phyloP scores from a whole-genome alignment of 2,797 vertebrate species.

The Acrocephalus scirpaceus region DNA sequence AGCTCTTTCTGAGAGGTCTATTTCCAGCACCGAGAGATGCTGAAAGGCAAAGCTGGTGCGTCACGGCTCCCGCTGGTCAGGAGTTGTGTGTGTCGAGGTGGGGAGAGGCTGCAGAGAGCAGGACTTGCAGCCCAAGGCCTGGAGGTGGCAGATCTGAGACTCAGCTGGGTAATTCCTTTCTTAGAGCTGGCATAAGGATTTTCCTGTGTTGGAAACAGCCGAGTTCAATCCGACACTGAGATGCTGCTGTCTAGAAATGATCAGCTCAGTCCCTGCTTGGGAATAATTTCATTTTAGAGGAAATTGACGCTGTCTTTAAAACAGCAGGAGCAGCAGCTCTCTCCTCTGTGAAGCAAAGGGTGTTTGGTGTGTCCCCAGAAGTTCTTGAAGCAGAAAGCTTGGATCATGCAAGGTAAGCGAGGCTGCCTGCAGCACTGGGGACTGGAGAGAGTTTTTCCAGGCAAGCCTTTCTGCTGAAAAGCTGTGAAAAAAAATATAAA shows the following conservation, averaged over 20 bases:
- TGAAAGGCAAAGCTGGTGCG: neutral
- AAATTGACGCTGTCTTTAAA: neutral
- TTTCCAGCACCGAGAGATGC: neutral
- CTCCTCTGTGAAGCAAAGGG: neutral
- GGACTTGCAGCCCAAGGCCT: slow-evolving; percentile 13
- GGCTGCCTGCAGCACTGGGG: neutral
- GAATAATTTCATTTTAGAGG: neutral
- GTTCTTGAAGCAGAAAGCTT: neutral
- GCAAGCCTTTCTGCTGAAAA: neutral
- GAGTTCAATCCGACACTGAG: fast-evolving
- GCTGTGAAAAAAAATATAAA: neutral
- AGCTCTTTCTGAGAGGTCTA: neutral
- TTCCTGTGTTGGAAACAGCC: neutral
- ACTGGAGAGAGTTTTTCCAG: neutral
- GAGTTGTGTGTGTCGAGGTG: fast-evolving
- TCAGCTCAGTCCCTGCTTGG: neutral
- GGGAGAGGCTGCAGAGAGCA: neutral
- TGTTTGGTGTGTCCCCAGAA: neutral
- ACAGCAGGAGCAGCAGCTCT: neutral
- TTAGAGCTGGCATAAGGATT: neutral
- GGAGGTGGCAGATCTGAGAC: slow-evolving; percentile 38
- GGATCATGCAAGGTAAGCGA: neutral
- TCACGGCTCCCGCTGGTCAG: neutral
- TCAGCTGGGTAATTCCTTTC: neutral
- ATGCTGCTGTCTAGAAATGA: neutral